Percentiles rank a stretch among this genome's conserved stretches.
Evolutionary conservation across 1,140 invertebrate genomes (phyloP).

Genomic region (Chironomus striatipennis): DNA sequence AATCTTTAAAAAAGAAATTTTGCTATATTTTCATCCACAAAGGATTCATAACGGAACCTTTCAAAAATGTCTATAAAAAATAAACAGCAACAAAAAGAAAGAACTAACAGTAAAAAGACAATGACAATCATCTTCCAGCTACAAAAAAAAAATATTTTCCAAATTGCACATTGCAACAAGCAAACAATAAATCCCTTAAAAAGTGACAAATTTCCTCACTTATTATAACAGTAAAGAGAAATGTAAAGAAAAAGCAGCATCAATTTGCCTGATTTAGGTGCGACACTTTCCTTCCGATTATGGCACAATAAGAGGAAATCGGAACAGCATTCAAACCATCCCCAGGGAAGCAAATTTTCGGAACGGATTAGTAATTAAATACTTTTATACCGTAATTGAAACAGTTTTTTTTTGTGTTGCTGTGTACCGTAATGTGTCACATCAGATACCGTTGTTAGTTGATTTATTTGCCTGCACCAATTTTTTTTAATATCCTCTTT

Average conservation of each 20-base stretch:
- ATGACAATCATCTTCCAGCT: no score
- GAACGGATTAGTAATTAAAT: slow-evolving; percentile 23
- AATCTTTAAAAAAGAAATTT: no score
- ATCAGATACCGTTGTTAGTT: slow-evolving; percentile 1
- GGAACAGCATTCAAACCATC: not conserved
- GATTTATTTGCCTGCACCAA: slow-evolving; percentile 6
- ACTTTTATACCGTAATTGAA: slow-evolving; percentile 24
- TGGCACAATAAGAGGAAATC: no score
- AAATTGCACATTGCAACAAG: no score
- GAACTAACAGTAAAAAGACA: no score
- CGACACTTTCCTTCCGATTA: slow-evolving; percentile 3
- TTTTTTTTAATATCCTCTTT: not conserved
- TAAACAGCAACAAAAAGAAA: no score
- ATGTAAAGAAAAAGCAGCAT: not conserved
- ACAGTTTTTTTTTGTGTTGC: slow-evolving; percentile 3
- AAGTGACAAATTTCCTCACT: not conserved
- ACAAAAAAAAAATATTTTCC: no score
- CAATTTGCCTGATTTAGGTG: not conserved
- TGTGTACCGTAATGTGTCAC: slow-evolving; percentile 6
- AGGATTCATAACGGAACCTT: no score
- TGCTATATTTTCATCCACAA: no score
- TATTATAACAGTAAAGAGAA: not conserved
- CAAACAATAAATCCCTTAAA: no score
- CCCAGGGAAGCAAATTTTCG: not conserved
- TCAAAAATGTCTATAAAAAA: no score